Percentiles rank a stretch among this genome's conserved stretches.
Conservation (phyloP, 92 coral and sea anemone genomes). For the Heliopora coerulea region DNA sequence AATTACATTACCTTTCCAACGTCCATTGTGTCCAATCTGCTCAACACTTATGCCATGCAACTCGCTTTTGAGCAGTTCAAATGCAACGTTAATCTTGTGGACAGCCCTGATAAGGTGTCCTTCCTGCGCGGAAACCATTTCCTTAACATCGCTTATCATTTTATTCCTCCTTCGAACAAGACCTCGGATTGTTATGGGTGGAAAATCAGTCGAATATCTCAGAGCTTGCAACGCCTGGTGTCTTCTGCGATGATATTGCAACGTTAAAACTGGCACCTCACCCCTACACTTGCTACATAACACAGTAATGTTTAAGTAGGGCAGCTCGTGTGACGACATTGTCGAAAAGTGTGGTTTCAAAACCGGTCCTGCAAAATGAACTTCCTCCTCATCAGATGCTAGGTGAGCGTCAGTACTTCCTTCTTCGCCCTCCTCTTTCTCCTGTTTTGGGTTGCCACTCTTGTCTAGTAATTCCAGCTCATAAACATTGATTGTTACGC, state of each 20-base stretch:
- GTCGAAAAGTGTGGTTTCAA: neutral
- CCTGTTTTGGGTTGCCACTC: neutral
- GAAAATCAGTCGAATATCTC: slow-evolving; percentile 53
- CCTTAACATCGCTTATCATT: slow-evolving; percentile 15
- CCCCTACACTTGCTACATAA: slow-evolving; percentile 80
- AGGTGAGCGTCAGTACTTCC: neutral
- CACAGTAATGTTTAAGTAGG: slow-evolving; percentile 51
- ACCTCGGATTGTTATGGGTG: slow-evolving; percentile 28
- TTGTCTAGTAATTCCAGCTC: slow-evolving; percentile 19
- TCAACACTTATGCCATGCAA: slow-evolving; percentile 56
- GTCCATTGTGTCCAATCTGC: slow-evolving; percentile 21
- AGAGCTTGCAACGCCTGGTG: slow-evolving; percentile 80
- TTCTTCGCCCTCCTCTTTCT: neutral
- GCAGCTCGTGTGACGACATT: slow-evolving; percentile 40
- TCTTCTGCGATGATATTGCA: slow-evolving; percentile 69
- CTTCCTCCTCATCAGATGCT: neutral
- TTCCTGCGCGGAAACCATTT: slow-evolving; percentile 63
- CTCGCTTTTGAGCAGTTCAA: slow-evolving; percentile 71
- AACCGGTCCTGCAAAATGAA: neutral
- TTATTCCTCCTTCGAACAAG: slow-evolving; percentile 31
- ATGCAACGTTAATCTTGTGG: slow-evolving; percentile 78
- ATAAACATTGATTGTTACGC: slow-evolving; percentile 36
- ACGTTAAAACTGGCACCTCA: slow-evolving; percentile 68
- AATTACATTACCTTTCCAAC: slow-evolving; percentile 44
- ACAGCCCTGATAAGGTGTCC: slow-evolving; percentile 63